A percentile compares a stretch with the other conserved stretches of the same genome.
These are phyloP conservation scores for Eubucco bourcierii DNA, from an alignment of 2,113 vertebrate genomes.

Conservation along the genomic window DNA sequence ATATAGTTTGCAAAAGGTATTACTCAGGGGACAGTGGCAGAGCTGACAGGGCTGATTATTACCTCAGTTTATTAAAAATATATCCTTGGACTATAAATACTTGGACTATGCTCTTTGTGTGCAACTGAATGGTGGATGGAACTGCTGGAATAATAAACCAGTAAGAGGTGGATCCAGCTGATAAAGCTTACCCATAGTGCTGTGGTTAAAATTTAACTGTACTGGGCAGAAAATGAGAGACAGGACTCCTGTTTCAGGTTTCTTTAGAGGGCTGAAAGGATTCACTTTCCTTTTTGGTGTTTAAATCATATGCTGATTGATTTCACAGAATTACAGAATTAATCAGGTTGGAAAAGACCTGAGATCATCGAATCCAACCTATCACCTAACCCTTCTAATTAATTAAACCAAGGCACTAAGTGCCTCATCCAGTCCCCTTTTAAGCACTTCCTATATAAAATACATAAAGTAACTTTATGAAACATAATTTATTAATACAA, in stretches of 20 bases:
- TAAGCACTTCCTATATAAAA: no score
- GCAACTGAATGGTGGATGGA: accelerated
- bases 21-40: background rate
- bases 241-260: background rate
- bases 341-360: no score
- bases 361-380: no score
- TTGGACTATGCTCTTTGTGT: background rate
- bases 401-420: no score
- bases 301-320: background rate
- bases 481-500: background rate
- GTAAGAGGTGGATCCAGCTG: background rate
- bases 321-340: background rate
- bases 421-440: accelerated
- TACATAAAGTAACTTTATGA: background rate
- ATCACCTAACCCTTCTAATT: no score
- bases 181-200: background rate
- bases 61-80: background rate
- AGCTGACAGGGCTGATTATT: background rate
- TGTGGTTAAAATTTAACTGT: slow-evolving; percentile 14
- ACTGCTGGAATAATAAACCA: background rate
- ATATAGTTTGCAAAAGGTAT: background rate
- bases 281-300: background rate
- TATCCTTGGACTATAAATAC: background rate
- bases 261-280: background rate
- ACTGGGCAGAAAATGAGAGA: background rate